Conservation (phyloP, 2,888 invertebrate species). For the Oxyteleia sp. region DNA sequence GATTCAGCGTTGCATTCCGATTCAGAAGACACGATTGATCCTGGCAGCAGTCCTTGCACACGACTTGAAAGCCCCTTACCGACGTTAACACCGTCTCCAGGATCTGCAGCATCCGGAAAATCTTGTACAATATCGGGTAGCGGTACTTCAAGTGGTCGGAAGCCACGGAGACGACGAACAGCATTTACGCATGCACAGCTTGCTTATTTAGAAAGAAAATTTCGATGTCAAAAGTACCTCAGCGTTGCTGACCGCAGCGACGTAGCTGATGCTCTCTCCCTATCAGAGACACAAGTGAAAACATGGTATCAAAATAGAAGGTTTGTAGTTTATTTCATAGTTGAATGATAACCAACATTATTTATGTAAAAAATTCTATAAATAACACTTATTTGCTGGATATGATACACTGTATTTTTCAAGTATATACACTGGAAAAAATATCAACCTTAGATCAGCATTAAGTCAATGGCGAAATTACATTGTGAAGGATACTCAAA, state of each 20-base stretch:
- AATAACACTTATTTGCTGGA: no score
- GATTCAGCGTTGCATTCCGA: slow-evolving; percentile 86
- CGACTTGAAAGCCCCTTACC: slow-evolving; percentile 83
- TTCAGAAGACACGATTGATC: slow-evolving; percentile 87
- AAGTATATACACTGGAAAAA: no score
- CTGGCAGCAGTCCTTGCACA: slow-evolving; percentile 86
- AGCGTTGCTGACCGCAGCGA: slow-evolving; percentile 97
- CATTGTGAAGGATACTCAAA: no score
- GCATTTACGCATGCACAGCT: slow-evolving; percentile 98
- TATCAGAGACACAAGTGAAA: slow-evolving; percentile 98
- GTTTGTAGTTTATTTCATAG: slow-evolving; percentile 90
- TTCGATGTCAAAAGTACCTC: slow-evolving; percentile 97
- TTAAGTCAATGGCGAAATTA: no score
- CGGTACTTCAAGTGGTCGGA: slow-evolving; percentile 89
- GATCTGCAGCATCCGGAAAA: no score
- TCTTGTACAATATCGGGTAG: slow-evolving; percentile 81
- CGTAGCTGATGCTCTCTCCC: slow-evolving; percentile 95
- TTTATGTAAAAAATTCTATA: no score
- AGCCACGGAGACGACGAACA: slow-evolving; percentile 94
- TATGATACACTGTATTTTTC: no score
- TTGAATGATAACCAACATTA: no score
- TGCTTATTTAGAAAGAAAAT: slow-evolving; percentile 96
- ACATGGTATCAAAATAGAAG: slow-evolving; percentile 93
- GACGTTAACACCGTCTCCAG: slow-evolving; percentile 81
- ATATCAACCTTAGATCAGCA: no score